phyloP scores from a whole-genome alignment of 1,140 invertebrate genomes.

The Drosophila rhopaloa region DNA sequence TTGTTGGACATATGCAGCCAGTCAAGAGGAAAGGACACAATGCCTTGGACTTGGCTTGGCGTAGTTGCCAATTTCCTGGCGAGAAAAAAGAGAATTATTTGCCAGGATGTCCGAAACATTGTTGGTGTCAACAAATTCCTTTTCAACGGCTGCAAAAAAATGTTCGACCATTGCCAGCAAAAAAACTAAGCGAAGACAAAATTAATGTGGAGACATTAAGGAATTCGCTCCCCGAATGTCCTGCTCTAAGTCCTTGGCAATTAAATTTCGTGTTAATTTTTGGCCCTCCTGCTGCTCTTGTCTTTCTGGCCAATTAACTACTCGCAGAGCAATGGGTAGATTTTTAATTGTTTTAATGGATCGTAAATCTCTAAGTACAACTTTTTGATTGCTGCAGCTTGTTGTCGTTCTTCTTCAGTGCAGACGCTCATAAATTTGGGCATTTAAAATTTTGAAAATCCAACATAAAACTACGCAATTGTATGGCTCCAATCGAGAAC shows the following conservation, averaged over 20 bases:
- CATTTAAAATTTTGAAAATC: slow-evolving; percentile 40
- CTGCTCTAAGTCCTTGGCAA: slow-evolving; percentile 48
- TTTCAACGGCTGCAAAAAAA: slow-evolving; percentile 60
- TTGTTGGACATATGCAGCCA: slow-evolving; percentile 79
- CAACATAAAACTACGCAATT: slow-evolving; percentile 40
- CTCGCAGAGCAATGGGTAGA: slow-evolving; percentile 28
- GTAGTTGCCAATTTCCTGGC: slow-evolving; percentile 77
- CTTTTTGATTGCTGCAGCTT: slow-evolving; percentile 36
- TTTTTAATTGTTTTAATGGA: slow-evolving; percentile 82
- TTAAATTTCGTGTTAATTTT: slow-evolving; percentile 77
- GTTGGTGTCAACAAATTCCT: slow-evolving; percentile 82
- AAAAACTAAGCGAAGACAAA: slow-evolving; percentile 55
- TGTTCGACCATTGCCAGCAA: slow-evolving; percentile 53
- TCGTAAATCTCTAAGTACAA: slow-evolving; percentile 65
- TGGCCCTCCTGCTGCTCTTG: slow-evolving; percentile 4
- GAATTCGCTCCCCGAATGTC: slow-evolving; percentile 4
- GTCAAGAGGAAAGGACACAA: slow-evolving; percentile 76
- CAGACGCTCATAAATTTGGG: slow-evolving; percentile 46
- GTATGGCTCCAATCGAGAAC: slow-evolving; percentile 34
- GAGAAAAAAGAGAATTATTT: slow-evolving; percentile 69
- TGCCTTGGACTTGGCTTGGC: slow-evolving; percentile 63
- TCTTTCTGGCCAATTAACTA: slow-evolving; percentile 70
- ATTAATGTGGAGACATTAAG: slow-evolving; percentile 66
- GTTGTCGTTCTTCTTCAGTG: slow-evolving; percentile 12
- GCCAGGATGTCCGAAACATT: slow-evolving; percentile 84